Conservation (phyloP, 2,797 vertebrate genomes). For the Microctenopoma lineatum region DNA sequence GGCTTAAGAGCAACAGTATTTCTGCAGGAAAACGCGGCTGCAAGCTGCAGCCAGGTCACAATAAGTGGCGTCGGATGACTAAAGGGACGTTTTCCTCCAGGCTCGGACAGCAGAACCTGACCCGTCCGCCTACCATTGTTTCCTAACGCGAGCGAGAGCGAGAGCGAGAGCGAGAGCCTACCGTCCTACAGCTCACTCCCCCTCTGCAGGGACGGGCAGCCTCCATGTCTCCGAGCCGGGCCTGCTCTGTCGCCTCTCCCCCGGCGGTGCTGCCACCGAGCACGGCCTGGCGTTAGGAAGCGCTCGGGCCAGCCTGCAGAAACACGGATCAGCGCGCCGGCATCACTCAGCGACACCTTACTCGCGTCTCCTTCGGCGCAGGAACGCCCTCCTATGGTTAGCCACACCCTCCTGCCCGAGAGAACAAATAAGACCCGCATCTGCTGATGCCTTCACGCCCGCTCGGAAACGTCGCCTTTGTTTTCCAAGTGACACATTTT, state of each 20-base stretch:
- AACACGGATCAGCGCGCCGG: slow-evolving; percentile 21
- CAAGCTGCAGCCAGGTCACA: slow-evolving; percentile 9
- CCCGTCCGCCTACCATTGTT: slow-evolving; percentile 41
- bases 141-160: slow-evolving; percentile 30
- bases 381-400: slow-evolving; percentile 77
- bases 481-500: too few species aligned
- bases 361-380: slow-evolving; percentile 16
- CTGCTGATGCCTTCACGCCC: slow-evolving; percentile 59
- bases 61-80: not conserved
- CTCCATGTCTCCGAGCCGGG: slow-evolving; percentile 64
- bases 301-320: slow-evolving; percentile 14
- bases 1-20: slow-evolving; percentile 9
- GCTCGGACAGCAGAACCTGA: slow-evolving; percentile 10
- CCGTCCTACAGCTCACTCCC: slow-evolving; percentile 66
- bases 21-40: not conserved
- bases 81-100: too few species aligned
- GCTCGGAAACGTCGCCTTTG: slow-evolving; percentile 10
- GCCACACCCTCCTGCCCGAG: slow-evolving; percentile 68
- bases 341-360: slow-evolving; percentile 22
- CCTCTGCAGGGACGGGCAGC: slow-evolving; percentile 53
- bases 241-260: slow-evolving; percentile 60
- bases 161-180: slow-evolving; percentile 45
- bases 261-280: slow-evolving; percentile 43
- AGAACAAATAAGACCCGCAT: slow-evolving; percentile 65
- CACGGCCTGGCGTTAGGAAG: slow-evolving; percentile 16